A percentile compares a stretch with the other conserved stretches of the same genome.
Evolutionary conservation across 2,888 invertebrate genomes (phyloP).

Genomic region (Sipha maydis): DNA sequence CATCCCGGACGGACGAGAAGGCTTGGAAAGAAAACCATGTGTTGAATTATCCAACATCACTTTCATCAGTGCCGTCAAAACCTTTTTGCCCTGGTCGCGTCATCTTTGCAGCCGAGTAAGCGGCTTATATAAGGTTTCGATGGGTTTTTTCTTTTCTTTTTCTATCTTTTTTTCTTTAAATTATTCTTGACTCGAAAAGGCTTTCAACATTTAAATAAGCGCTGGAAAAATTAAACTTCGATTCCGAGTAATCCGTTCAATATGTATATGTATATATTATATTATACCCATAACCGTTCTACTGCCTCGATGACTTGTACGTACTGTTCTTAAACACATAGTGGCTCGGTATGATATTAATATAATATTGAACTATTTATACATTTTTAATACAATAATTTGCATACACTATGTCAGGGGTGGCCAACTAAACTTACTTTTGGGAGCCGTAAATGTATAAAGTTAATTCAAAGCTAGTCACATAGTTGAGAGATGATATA

Average conservation of each 20-base stretch:
- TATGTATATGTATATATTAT: not conserved
- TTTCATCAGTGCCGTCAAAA: not conserved
- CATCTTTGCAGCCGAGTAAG: conserved; percentile 2
- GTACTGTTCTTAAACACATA: no score
- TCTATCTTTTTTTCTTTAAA: not conserved
- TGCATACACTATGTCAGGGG: no score
- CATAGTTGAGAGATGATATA: no score
- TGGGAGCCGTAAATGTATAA: no score
- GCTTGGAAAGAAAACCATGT: not conserved
- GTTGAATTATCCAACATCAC: conserved; percentile 2
- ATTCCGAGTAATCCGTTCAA: not conserved
- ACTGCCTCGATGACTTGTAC: not conserved
- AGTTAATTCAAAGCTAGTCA: no score
- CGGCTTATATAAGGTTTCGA: conserved; percentile 34
- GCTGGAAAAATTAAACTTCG: not conserved
- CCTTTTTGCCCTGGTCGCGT: not conserved
- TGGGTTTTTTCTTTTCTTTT: not conserved
- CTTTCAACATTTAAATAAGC: conserved; percentile 42
- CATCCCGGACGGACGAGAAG: not conserved
- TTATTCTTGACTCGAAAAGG: not conserved
- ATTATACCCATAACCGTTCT: not conserved
- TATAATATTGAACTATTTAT: no score
- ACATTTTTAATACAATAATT: no score
- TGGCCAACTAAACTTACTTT: no score
- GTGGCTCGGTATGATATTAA: no score